phyloP scores from a whole-genome alignment of 2,113 vertebrate genomes.

The Psilopsiagon aymara region DNA sequence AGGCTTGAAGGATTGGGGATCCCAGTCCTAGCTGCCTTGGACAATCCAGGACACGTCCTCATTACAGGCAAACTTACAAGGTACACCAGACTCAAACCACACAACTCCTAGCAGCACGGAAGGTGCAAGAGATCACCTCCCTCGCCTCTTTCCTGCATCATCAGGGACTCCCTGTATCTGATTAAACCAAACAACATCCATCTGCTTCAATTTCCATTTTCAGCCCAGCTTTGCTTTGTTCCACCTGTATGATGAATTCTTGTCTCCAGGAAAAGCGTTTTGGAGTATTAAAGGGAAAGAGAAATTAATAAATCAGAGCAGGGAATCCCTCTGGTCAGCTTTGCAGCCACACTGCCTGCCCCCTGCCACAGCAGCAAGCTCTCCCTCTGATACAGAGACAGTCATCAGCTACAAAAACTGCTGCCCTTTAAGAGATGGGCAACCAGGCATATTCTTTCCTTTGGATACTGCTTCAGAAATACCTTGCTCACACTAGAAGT shows the following conservation, averaged over 20 bases:
- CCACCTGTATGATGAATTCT: neutral
- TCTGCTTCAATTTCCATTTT: neutral
- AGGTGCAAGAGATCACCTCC: constrained; percentile 9
- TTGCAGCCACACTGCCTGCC: neutral
- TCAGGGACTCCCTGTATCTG: neutral
- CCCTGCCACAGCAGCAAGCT: constrained; percentile 3
- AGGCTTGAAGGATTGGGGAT: constrained; percentile 24
- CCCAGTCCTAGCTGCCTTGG: constrained; percentile 35
- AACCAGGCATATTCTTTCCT: neutral
- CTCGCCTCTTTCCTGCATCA: neutral
- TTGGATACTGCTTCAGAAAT: neutral
- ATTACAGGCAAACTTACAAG: neutral
- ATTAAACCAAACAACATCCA: neutral
- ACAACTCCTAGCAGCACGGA: neutral
- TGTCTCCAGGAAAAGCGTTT: neutral
- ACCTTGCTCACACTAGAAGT: neutral
- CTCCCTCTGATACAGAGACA: neutral
- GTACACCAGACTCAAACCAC: constrained; percentile 5
- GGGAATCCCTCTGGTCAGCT: neutral
- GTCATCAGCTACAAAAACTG: neutral
- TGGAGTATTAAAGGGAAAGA: neutral
- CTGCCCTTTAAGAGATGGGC: neutral
- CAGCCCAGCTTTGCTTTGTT: neutral
- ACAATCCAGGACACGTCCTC: neutral
- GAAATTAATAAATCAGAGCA: neutral